These are phyloP conservation scores for Catagonus wagneri DNA, from an alignment of 2,113 vertebrate species.

Conservation along the genomic window DNA sequence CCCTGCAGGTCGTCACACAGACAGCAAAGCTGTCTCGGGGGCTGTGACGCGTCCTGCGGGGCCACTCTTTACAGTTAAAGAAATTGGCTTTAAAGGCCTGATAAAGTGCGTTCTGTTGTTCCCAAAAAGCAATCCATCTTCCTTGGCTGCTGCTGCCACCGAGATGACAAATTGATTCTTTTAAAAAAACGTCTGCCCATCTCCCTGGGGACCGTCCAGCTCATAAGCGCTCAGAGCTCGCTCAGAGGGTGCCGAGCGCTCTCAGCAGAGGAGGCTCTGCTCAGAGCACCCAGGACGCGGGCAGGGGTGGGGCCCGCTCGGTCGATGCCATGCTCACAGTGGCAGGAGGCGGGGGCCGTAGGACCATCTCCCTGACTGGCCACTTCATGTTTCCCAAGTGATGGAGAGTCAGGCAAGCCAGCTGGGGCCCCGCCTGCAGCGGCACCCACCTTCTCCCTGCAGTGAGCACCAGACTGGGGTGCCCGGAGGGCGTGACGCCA, in stretches of 20 bases:
- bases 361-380: not conserved
- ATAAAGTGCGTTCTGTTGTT: not conserved
- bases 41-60: not conserved
- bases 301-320: no score
- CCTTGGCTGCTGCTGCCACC: not conserved
- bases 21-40: not conserved
- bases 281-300: fast-evolving
- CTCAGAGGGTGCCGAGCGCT: fast-evolving
- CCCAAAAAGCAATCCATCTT: constrained; percentile 20
- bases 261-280: not conserved
- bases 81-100: constrained; percentile 35
- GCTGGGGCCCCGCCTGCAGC: not conserved
- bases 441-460: fast-evolving
- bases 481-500: fast-evolving
- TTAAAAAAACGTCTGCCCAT: not conserved
- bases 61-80: not conserved
- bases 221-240: fast-evolving
- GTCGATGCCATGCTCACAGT: fast-evolving
- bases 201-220: not conserved
- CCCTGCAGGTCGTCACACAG: not conserved
- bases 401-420: fast-evolving
- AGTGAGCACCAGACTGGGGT: fast-evolving
- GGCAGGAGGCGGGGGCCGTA: fast-evolving
- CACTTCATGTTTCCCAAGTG: not conserved
- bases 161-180: constrained; percentile 54